Percentiles rank a stretch among this genome's conserved stretches.
Evolutionary conservation across 2,797 vertebrate species (phyloP).

Genomic region (Neosalanx taihuensis): DNA sequence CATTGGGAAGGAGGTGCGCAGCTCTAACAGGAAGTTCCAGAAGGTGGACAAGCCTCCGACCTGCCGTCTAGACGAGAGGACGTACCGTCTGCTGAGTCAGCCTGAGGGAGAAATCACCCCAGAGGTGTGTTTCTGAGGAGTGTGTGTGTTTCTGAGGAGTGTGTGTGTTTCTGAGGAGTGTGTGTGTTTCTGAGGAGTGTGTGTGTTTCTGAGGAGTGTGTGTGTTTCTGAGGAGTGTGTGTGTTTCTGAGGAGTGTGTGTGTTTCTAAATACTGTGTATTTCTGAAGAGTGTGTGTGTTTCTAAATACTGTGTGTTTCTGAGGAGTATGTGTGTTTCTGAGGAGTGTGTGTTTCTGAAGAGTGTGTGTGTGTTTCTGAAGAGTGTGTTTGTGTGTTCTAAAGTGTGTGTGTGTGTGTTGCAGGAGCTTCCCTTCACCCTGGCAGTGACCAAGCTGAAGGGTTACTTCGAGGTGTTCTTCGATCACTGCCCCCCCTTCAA

Average conservation of each 20-base stretch:
- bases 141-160: constrained; percentile 38
- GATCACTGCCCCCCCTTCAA: constrained; percentile 82
- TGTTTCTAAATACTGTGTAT: background rate
- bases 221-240: fast-evolving
- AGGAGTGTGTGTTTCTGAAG: background rate
- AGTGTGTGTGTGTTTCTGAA: background rate
- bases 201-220: background rate
- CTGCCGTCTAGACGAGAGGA: constrained; percentile 79
- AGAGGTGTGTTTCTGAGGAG: constrained; percentile 56
- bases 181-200: fast-evolving
- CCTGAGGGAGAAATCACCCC: constrained; percentile 82
- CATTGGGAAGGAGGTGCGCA: constrained; percentile 68
- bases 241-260: background rate
- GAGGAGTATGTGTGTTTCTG: background rate
- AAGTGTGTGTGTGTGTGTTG: background rate
- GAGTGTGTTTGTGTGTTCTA: background rate
- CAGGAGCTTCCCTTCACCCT: constrained; percentile 83
- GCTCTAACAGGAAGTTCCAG: constrained; percentile 75
- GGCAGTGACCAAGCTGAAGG: constrained; percentile 78
- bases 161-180: constrained; percentile 12
- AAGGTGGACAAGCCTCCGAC: constrained; percentile 81
- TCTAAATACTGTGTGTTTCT: background rate
- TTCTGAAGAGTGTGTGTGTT: background rate
- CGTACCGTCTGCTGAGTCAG: constrained; percentile 77
- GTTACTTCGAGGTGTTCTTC: constrained; percentile 84